Evolutionary conservation across 1,140 invertebrate species (phyloP), one percentile per base, ranked within the genome.

Genomic region (Leptoteleia sp.): DNA sequence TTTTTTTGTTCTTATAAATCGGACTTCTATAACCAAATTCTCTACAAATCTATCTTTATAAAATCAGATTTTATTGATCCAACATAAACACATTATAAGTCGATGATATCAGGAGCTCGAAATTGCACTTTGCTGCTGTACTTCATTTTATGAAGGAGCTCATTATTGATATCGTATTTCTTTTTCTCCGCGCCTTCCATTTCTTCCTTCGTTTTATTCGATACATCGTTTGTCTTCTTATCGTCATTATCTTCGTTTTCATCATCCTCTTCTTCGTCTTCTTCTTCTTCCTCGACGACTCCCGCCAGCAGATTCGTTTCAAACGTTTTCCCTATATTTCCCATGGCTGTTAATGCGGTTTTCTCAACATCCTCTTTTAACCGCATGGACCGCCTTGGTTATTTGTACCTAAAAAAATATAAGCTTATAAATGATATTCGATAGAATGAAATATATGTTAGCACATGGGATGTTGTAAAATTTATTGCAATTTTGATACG

Each of bases 361-460:
- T 82, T 81, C 31, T 80, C 79, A 48, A 79, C 70, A 70, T 79
- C 79, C 57, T 87, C 82, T 79, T 77, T 84, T 48, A 84, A 79
- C 57, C 84, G 84, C 65, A 81, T 73, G 4, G 86, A 87, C 43
- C 83, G 81, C 83, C 83, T 83, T 85, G 86, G 88, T 89, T 89
- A 89, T 89, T 87, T 89, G 61, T 88, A 89, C 55, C 88, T 89
- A 68, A 4, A 83, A 55, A 37, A n/a, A n/a, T n/a, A n/a, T n/a
- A n/a, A n/a, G n/a, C n/a, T n/a, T n/a, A n/a, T n/a, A n/a, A n/a
- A n/a, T n/a, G n/a, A n/a, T n/a, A n/a, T n/a, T n/a, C n/a, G n/a
- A n/a, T n/a, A n/a, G n/a, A n/a, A n/a, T n/a, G n/a, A n/a, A n/a
- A n/a, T n/a, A n/a, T n/a, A n/a, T n/a, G n/a, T n/a, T n/a, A n/a